phyloP scores from a whole-genome alignment of 2,888 invertebrate genomes.

The Anoplius nigerrimus region DNA sequence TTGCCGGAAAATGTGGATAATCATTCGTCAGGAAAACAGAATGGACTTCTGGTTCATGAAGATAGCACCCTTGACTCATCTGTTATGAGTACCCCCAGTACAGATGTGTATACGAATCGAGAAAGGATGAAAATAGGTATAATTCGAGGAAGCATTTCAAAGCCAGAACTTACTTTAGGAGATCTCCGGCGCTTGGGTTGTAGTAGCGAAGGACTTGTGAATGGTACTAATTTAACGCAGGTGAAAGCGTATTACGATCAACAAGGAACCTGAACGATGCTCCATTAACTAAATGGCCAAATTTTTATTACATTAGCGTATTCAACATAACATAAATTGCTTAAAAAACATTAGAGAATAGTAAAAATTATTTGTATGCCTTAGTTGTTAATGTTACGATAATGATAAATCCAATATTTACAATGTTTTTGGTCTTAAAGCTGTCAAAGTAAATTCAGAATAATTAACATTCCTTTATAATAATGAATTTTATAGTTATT shows the following conservation, averaged over 20 bases:
- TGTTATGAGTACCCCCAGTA: conserved; percentile 29
- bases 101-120: conserved; percentile 42
- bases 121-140: conserved; percentile 64
- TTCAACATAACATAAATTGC: no score
- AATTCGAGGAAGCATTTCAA: conserved; percentile 57
- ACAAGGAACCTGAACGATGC: conserved; percentile 43
- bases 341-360: no score
- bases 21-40: conserved; percentile 45
- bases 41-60: conserved; percentile 39
- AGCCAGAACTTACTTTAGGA: conserved; percentile 60
- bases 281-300: no score
- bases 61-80: conserved; percentile 25
- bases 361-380: no score
- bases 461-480: no score
- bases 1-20: conserved; percentile 50
- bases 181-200: conserved; percentile 65
- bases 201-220: conserved; percentile 68
- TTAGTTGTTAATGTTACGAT: no score
- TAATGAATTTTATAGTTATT: no score
- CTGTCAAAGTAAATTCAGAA: no score
- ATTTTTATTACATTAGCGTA: no score
- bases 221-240: conserved; percentile 59
- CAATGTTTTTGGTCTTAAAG: no score
- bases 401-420: no score
- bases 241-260: conserved; percentile 40